phyloP scores from a whole-genome alignment of 2,113 vertebrate genomes.

The Azemiops feae region DNA sequence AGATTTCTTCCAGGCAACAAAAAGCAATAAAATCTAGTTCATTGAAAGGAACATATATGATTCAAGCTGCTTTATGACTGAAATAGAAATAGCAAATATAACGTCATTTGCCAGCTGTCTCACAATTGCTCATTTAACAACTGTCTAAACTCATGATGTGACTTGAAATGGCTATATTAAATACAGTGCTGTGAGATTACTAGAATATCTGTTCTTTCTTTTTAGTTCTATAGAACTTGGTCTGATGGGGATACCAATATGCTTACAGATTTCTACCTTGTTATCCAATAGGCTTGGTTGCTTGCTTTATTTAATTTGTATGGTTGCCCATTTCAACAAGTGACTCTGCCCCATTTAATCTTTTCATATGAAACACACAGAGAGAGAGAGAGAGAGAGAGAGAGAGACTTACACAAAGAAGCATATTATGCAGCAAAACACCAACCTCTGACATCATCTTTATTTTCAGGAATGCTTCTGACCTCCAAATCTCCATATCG shows the following conservation, averaged over 20 bases:
- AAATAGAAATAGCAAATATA: background rate
- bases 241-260: background rate
- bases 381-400: background rate
- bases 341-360: background rate
- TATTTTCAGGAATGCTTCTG: background rate
- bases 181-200: background rate
- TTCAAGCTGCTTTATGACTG: background rate
- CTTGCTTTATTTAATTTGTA: background rate
- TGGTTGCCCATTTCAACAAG: background rate
- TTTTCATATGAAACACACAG: background rate
- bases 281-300: background rate
- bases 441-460: background rate
- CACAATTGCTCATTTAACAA: conserved; percentile 19
- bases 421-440: background rate
- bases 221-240: background rate
- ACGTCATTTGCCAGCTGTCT: conserved; percentile 22
- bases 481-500: background rate
- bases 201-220: background rate
- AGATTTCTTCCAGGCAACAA: background rate
- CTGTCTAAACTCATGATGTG: conserved; percentile 7
- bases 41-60: background rate
- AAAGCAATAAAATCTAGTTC: background rate
- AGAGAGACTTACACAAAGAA: background rate
- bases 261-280: background rate
- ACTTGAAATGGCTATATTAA: conserved; percentile 14